Evolutionary conservation across 2,888 invertebrate genomes (phyloP), one percentile per base, ranked within the genome.

Genomic region (Drosophila aldrichi): DNA sequence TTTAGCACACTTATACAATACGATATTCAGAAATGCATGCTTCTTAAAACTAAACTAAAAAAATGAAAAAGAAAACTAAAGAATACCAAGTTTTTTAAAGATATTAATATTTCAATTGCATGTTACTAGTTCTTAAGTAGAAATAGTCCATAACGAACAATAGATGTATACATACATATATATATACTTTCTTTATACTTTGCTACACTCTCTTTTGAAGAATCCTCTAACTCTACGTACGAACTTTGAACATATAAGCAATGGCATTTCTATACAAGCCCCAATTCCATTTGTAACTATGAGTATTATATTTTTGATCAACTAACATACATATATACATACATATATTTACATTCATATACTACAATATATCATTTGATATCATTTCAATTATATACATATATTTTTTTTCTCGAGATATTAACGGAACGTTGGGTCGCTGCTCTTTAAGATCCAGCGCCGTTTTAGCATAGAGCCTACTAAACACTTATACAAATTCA

Each of bases 291-390:
- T 73, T 81, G 85, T 87, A 87, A 64, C 72, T 29, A 78, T 70
- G 67, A 88, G 79, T 87, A 87, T 79, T 84, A 88, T 85, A 89
- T 84, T 88, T 87, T 89, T 81, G 73, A 68, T 65, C 38, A 60
- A 70, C 48, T 65, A 66, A 82, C 79, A 38, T 16, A 48, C 48
- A 20, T 38, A 38, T 18, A 38, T 20, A 22, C 20, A 22, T 22
- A 22, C 2, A 20, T 38, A 38, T 18, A 38, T 20, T 25, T 16
- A 38, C 34, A 81, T 43, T 60, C 55, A 64, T 59, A 57, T 36
- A 71, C 25, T 14, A n/a, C n/a, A n/a, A n/a, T n/a, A 43, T 38
- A 48, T 63, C 3, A 57, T 63, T 79, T 65, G 36, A 60, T n/a
- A 51, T 54, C 34, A 51, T 60, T 52, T 34, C 29, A 34, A 48